Conservation (phyloP, 2,888 invertebrate genomes). For the Gortyna flavago region DNA sequence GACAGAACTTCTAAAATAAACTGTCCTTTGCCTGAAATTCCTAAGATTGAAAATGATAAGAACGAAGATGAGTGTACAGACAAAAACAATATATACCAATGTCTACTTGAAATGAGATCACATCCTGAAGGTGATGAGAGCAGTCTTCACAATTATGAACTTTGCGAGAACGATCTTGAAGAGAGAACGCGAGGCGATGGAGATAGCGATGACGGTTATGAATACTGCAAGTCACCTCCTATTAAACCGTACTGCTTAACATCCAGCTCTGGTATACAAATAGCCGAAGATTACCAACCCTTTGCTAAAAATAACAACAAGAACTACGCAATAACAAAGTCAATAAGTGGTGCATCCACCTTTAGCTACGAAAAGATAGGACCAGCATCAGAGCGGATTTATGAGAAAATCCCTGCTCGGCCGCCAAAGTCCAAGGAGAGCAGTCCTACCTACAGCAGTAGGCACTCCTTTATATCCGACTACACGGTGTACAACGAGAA, state of each 20-base stretch:
- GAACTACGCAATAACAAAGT: conserved; percentile 84
- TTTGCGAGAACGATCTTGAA: conserved; percentile 84
- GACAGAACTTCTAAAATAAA: conserved; percentile 85
- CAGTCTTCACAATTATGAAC: conserved; percentile 89
- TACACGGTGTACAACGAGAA: conserved; percentile 85
- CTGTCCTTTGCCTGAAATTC: conserved; percentile 88
- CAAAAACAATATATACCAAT: conserved; percentile 86
- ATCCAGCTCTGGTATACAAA: conserved; percentile 86
- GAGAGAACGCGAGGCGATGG: conserved; percentile 86
- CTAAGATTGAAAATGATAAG: conserved; percentile 73
- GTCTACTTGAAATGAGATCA: conserved; percentile 86
- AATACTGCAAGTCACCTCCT: conserved; percentile 85
- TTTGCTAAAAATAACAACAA: conserved; percentile 75
- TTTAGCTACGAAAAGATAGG: conserved; percentile 88
- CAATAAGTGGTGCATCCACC: conserved; percentile 86
- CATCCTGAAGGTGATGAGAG: conserved; percentile 88
- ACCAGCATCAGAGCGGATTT: conserved; percentile 81
- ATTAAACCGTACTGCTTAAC: conserved; percentile 85
- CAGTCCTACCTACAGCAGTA: conserved; percentile 83
- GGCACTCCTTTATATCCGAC: conserved; percentile 84
- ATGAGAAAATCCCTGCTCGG: conserved; percentile 85
- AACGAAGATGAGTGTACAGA: conserved; percentile 60
- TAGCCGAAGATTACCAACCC: conserved; percentile 89
- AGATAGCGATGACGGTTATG: conserved; percentile 88
- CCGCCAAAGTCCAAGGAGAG: conserved; percentile 81